Conservation (phyloP, 2,113 vertebrate genomes). For the Mohoua ochrocephala region DNA sequence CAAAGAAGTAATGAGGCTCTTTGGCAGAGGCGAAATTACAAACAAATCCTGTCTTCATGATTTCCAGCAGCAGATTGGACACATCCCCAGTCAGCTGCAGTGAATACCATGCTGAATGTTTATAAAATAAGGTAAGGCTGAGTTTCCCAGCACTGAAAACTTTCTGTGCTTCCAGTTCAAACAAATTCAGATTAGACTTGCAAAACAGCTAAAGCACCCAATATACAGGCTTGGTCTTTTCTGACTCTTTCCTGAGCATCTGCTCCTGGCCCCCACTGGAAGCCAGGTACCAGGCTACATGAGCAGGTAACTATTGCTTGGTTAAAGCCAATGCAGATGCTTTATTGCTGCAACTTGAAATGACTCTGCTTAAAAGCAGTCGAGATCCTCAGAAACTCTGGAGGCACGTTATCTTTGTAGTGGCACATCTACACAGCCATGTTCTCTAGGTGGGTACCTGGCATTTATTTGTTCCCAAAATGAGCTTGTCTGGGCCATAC, state of each 20-base stretch:
- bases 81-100: not conserved
- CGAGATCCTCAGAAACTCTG: not conserved
- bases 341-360: not conserved
- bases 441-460: not conserved
- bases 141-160: not conserved
- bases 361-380: not conserved
- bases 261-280: not conserved
- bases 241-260: not conserved
- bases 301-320: not conserved
- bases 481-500: not conserved
- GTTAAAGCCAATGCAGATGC: not conserved
- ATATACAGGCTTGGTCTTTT: not conserved
- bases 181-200: conserved; percentile 35
- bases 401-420: rapidly evolving
- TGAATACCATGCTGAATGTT: not conserved
- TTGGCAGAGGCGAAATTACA: not conserved
- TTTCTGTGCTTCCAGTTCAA: not conserved
- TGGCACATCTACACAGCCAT: not conserved
- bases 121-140: conserved; percentile 7
- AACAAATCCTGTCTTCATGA: conserved; percentile 4
- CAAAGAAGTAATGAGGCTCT: not conserved
- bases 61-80: not conserved
- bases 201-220: not conserved
- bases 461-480: not conserved
- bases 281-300: not conserved